These are phyloP conservation scores for Nyleta sp. DNA, from an alignment of 2,888 invertebrate genomes.

Conservation along the genomic window DNA sequence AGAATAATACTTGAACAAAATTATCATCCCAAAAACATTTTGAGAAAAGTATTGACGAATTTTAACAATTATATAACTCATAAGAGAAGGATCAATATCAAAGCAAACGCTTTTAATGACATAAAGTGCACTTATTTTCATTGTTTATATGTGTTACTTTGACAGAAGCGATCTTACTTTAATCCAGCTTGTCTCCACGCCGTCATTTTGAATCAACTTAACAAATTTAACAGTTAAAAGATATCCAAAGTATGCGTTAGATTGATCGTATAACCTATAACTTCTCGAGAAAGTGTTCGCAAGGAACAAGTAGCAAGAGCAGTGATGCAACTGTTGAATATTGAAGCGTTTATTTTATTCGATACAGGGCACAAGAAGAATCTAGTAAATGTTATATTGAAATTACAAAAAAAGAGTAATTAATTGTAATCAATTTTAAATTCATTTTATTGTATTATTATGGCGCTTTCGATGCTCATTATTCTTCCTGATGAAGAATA, in stretches of 20 bases:
- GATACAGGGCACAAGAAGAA: too few species aligned
- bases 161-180: constrained; percentile 85
- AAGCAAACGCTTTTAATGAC: not conserved
- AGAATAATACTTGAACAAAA: too few species aligned
- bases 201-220: constrained; percentile 85
- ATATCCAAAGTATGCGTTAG: not conserved
- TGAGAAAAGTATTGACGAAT: too few species aligned
- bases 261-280: constrained; percentile 23
- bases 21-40: too few species aligned
- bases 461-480: too few species aligned
- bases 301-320: not conserved
- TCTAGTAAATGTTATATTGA: too few species aligned
- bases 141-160: not conserved
- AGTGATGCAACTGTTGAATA: constrained; percentile 1
- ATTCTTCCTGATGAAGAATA: too few species aligned
- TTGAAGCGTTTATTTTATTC: too few species aligned
- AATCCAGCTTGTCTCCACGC: constrained; percentile 93
- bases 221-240: not conserved
- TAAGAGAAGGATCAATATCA: constrained; percentile 14
- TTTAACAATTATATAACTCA: constrained; percentile 46
- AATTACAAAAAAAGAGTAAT: too few species aligned
- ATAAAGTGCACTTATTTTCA: constrained; percentile 4
- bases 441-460: too few species aligned
- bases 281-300: too few species aligned
- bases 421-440: too few species aligned